These are phyloP conservation scores for Holothuria glaberrima DNA, from an alignment of 35 echinoderm and acorn worm genomes.

Conservation along the genomic window DNA sequence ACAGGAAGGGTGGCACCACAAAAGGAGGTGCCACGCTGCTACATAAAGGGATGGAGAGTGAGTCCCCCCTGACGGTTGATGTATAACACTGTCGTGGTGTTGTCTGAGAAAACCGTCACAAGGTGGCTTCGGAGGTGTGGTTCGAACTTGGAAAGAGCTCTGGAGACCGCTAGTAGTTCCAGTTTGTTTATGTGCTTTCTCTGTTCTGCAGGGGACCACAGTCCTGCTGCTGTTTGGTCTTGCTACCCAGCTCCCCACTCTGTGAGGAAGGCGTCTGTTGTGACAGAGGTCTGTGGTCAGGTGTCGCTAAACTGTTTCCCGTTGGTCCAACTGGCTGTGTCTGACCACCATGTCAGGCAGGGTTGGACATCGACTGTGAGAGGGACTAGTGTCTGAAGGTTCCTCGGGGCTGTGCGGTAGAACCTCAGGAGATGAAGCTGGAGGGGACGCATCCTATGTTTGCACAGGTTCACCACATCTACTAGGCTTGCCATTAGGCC, in stretches of 20 bases:
- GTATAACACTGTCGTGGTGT: too few relatives aligned
- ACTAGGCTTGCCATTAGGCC: constrained; percentile 58
- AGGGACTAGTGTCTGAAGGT: neutral
- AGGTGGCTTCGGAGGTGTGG: neutral
- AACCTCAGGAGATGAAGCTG: constrained; percentile 35
- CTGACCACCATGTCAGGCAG: neutral
- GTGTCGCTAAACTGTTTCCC: neutral
- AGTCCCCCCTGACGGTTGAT: constrained; percentile 63
- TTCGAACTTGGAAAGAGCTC: neutral
- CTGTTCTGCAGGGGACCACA: neutral
- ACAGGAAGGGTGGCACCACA: neutral
- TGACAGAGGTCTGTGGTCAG: neutral
- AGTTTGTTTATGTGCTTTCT: constrained; percentile 33
- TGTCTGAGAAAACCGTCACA: too few relatives aligned
- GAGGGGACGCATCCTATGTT: constrained; percentile 21
- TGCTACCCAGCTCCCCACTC: neutral
- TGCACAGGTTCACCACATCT: constrained; percentile 38
- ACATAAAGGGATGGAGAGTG: neutral
- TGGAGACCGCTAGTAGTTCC: too few relatives aligned
- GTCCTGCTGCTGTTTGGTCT: neutral
- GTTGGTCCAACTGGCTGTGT: neutral
- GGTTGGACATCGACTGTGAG: neutral
- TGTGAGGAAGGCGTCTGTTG: neutral
- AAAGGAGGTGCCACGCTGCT: neutral
- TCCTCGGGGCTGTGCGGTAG: neutral